phyloP scores from a whole-genome alignment of 1,140 invertebrate species.

The Trissolcus basalis region DNA sequence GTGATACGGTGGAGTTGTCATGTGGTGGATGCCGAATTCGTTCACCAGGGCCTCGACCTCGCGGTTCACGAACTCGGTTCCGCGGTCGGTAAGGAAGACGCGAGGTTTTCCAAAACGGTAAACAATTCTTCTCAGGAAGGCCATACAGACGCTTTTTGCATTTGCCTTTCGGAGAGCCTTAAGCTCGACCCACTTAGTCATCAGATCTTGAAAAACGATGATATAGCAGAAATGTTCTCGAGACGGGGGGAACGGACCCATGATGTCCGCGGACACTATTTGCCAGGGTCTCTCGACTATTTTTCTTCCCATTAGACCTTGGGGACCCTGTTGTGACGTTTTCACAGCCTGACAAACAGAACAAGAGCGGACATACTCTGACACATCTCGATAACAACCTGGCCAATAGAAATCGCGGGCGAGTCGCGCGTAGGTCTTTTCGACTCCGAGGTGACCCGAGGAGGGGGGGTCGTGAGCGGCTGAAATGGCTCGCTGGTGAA shows the following conservation, averaged over 20 bases:
- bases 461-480: not conserved
- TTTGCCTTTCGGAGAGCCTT: not conserved
- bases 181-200: slow-evolving; percentile 1
- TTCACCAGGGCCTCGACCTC: not conserved
- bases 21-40: slow-evolving; percentile 38
- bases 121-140: not conserved
- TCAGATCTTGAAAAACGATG: not conserved
- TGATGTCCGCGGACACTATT: not conserved
- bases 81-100: not conserved
- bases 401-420: not conserved
- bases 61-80: not conserved
- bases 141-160: not conserved
- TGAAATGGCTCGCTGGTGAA: not conserved
- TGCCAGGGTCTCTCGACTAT: not conserved
- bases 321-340: not conserved
- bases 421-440: not conserved
- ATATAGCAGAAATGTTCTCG: not conserved
- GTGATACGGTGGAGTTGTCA: slow-evolving; percentile 65
- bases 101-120: not conserved
- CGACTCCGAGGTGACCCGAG: not conserved
- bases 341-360: not conserved
- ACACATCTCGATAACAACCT: not conserved
- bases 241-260: not conserved
- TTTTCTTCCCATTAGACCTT: not conserved
- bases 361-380: not conserved